Evolutionary conservation across 2,797 vertebrate species (phyloP).

Genomic region (Hemitrygon akajei): DNA sequence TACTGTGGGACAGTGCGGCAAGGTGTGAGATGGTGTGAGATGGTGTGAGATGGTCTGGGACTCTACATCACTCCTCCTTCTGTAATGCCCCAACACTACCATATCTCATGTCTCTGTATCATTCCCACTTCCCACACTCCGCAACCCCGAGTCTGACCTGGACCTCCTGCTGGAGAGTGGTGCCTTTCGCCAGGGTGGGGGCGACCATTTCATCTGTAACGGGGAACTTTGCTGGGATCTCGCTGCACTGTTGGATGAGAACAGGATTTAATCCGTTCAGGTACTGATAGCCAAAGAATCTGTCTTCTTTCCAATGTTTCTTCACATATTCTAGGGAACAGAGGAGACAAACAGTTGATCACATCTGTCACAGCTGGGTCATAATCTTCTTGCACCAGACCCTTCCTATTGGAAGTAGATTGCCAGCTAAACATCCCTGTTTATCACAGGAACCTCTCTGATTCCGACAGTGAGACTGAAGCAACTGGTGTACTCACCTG

Average conservation of each 20-base stretch:
- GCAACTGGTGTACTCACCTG: too few species aligned
- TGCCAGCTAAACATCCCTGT: not conserved
- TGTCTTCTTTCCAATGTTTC: slow-evolving; percentile 65
- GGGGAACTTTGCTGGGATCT: slow-evolving; percentile 61
- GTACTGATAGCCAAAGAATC: slow-evolving; percentile 71
- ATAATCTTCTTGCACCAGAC: not conserved
- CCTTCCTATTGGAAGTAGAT: not conserved
- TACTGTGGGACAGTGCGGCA: too few species aligned
- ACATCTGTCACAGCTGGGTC: not conserved
- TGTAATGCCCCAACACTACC: too few species aligned
- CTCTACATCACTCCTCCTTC: too few species aligned
- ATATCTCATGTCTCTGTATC: not conserved
- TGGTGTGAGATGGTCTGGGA: too few species aligned
- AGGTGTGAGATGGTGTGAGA: too few species aligned
- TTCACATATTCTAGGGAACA: slow-evolving; percentile 57
- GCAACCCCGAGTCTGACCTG: slow-evolving; percentile 51
- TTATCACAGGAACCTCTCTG: too few species aligned
- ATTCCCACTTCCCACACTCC: not conserved
- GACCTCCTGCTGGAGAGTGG: slow-evolving; percentile 62
- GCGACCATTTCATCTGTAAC: slow-evolving; percentile 64
- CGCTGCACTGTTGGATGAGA: slow-evolving; percentile 51
- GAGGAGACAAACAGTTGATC: not conserved
- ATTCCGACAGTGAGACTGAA: too few species aligned
- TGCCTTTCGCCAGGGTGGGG: slow-evolving; percentile 57
- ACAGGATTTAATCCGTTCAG: slow-evolving; percentile 72